A percentile compares a stretch with the other conserved stretches of the same genome.
Evolutionary conservation across 2,888 invertebrate genomes (phyloP).

Genomic region (Plagodis dolabraria): DNA sequence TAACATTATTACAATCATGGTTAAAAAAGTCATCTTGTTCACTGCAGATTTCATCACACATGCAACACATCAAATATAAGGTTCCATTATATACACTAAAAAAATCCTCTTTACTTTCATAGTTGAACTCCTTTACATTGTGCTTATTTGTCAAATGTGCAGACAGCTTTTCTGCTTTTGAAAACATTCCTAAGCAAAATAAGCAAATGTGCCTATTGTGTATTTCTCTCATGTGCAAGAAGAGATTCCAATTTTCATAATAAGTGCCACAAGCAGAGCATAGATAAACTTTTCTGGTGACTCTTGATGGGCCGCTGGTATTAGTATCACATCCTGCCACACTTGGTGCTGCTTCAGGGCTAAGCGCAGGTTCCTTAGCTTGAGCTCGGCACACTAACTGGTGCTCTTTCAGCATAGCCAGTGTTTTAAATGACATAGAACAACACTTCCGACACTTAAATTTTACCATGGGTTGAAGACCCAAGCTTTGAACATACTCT

Average conservation of each 20-base stretch:
- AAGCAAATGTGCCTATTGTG: slow-evolving; percentile 93
- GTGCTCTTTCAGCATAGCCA: slow-evolving; percentile 88
- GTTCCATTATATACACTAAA: slow-evolving; percentile 87
- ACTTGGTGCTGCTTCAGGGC: slow-evolving; percentile 66
- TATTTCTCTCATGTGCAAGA: slow-evolving; percentile 92
- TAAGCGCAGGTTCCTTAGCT: slow-evolving; percentile 69
- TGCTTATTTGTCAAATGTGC: slow-evolving; percentile 92
- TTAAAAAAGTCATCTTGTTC: slow-evolving; percentile 91
- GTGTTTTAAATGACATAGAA: slow-evolving; percentile 87
- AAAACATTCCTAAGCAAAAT: slow-evolving; percentile 93
- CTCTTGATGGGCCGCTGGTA: slow-evolving; percentile 80
- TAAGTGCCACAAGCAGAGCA: slow-evolving; percentile 93
- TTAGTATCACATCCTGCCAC: slow-evolving; percentile 56
- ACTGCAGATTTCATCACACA: slow-evolving; percentile 91
- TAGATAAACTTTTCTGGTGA: slow-evolving; percentile 91
- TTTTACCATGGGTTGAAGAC: slow-evolving; percentile 88
- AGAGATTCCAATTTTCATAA: slow-evolving; percentile 94
- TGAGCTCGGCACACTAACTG: slow-evolving; percentile 86
- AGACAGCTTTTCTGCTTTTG: slow-evolving; percentile 91
- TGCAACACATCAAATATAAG: slow-evolving; percentile 92
- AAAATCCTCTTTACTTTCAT: slow-evolving; percentile 88
- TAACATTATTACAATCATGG: slow-evolving; percentile 87
- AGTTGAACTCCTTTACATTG: slow-evolving; percentile 89
- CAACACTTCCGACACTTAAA: slow-evolving; percentile 91
- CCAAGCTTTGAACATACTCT: slow-evolving; percentile 90